Conservation (phyloP, 92 coral and sea anemone species). For the Pocillopora grandis region DNA sequence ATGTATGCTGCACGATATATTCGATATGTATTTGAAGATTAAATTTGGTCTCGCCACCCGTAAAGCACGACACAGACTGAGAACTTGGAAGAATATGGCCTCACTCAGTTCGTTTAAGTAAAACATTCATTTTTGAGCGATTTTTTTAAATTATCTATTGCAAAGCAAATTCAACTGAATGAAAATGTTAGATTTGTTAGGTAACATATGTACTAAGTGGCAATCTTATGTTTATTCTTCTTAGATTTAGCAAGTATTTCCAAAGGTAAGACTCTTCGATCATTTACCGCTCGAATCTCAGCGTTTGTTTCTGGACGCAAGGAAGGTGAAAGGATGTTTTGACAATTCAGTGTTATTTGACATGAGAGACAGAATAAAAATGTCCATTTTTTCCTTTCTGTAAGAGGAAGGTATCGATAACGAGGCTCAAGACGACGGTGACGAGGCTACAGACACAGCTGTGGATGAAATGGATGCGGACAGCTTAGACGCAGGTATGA, state of each 20-base stretch:
- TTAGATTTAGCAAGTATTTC: conserved; percentile 32
- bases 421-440: conserved; percentile 31
- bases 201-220: background rate
- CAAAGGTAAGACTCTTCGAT: conserved; percentile 11
- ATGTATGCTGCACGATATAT: background rate
- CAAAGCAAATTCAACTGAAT: background rate
- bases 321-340: no score
- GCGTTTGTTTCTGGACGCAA: no score
- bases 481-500: conserved; percentile 15
- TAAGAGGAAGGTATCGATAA: conserved; percentile 24
- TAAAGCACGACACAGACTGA: background rate
- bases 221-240: background rate
- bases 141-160: background rate
- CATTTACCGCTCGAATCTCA: background rate
- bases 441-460: conserved; percentile 53
- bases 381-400: background rate
- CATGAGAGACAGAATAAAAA: background rate
- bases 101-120: background rate
- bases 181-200: background rate
- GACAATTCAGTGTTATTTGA: no score
- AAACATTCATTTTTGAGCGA: background rate
- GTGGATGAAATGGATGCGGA: conserved; percentile 43
- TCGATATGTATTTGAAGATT: background rate
- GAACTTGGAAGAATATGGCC: background rate
- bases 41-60: background rate